phyloP scores from a whole-genome alignment of 2,888 invertebrate genomes.

The Germaria angustata region DNA sequence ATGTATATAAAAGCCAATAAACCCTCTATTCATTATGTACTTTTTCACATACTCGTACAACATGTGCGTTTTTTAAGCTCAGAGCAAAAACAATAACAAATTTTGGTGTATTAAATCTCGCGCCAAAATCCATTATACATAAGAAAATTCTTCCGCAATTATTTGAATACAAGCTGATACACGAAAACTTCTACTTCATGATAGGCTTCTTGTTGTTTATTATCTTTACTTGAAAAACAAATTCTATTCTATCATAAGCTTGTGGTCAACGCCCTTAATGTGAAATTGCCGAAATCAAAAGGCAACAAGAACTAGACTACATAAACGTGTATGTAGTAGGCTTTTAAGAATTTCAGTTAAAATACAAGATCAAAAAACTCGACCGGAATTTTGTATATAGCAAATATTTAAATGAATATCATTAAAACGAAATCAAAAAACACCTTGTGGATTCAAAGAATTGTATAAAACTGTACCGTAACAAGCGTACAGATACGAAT shows the following conservation, averaged over 20 bases:
- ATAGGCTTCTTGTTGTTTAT: neutral
- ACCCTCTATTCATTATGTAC: constrained; percentile 5
- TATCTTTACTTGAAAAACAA: constrained; percentile 2
- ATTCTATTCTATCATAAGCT: neutral
- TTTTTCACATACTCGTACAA: constrained; percentile 19
- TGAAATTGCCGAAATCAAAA: constrained; percentile 1
- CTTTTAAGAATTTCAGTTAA: neutral
- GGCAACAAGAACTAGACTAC: neutral
- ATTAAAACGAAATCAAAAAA: neutral
- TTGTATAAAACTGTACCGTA: neutral
- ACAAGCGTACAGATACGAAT: too few species aligned
- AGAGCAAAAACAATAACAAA: neutral
- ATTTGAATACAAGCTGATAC: constrained; percentile 48
- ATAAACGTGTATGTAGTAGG: constrained; percentile 16
- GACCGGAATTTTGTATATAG: constrained; percentile 26
- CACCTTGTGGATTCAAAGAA: neutral
- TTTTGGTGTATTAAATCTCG: constrained; percentile 18
- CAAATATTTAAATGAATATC: constrained; percentile 16
- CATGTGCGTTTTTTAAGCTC: constrained; percentile 20
- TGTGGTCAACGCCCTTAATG: constrained; percentile 53
- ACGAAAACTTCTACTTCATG: neutral
- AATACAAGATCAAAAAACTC: neutral
- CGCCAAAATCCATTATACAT: constrained; percentile 36
- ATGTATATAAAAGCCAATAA: constrained; percentile 19
- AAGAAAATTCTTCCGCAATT: constrained; percentile 58